Base-by-base conservation (phyloP, 2,888 invertebrate genomes). In the Nysson spinosus region DNA sequence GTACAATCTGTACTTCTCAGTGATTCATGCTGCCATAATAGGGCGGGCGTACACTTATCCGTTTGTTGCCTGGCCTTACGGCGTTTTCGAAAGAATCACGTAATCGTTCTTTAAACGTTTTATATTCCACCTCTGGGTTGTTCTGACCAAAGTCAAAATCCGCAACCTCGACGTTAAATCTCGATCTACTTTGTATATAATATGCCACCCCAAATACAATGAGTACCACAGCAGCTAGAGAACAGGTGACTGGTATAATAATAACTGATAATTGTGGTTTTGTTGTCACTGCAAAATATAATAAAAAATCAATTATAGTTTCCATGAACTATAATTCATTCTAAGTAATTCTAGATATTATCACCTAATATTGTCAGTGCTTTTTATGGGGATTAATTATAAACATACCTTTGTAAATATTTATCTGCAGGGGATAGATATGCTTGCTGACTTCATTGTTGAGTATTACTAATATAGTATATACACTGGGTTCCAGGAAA, bases 121-220 rank as follows among this genome's bases (percentile, higher is more conserved):
- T 96, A 85, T 95, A 96, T 81, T 96, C 95, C 88, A 95, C 90
- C 73, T 95, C 94, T 11, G 92, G 91, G 73, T 91, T 92, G 81
- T 92, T 91, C 79, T 93, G 94, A 0, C 95, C 95, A 84, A 96
- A 96, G 86, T 96, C 95, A 82, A 96, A 96, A 86, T 96, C 94
- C 0, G 96, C 96, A 9, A 96, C 96, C 89, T 96, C 96, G 39
- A 96, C 91, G 1, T 92, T 93, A 80, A 93, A 93, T 72, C 94
- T 92, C 49, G 93, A 92, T 75, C 94, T 90, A 82, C 93, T 94
- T 84, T 96, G 95, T 51, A 94, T 89, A 82, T 95, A 96, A 85
- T 95, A 96, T 0, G 96, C 95, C 7, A 96, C 92, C 7, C 96
- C 96, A 85, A 96, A 95, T 30, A 96, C 92, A 34, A 96, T 93